Percentiles rank a stretch among this genome's conserved stretches.
Evolutionary conservation across 35 echinoderm and acorn worm species (phyloP).

Genomic region (Anneissia japonica): DNA sequence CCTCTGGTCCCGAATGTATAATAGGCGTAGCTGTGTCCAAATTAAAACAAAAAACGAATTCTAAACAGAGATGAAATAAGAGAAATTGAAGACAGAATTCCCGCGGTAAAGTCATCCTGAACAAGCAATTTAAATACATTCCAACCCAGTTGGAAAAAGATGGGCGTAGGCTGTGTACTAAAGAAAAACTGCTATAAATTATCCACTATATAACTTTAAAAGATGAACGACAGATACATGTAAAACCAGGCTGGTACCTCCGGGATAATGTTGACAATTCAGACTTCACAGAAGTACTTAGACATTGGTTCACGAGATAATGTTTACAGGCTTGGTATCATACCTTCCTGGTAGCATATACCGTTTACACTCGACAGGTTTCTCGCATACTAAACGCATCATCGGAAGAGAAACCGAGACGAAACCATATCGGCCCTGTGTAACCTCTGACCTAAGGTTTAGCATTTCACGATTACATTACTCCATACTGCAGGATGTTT

Average conservation of each 20-base stretch:
- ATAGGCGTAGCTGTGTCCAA: background rate
- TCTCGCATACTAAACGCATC: background rate
- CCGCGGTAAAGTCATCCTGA: background rate
- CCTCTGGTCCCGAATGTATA: background rate
- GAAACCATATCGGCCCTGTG: background rate
- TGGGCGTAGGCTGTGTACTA: background rate
- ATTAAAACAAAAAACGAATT: background rate
- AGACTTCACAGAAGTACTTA: too few relatives aligned
- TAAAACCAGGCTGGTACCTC: background rate
- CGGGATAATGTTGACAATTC: too few relatives aligned
- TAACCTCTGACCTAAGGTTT: background rate
- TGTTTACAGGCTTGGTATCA: too few relatives aligned
- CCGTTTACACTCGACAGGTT: background rate
- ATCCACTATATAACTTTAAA: background rate
- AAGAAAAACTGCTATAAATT: too few relatives aligned
- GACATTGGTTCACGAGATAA: too few relatives aligned
- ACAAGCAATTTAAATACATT: too few relatives aligned
- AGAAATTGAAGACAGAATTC: background rate
- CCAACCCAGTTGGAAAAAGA: background rate
- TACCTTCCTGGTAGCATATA: background rate
- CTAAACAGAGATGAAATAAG: background rate
- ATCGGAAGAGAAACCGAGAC: background rate
- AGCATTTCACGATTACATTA: too few relatives aligned
- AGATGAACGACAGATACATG: background rate
- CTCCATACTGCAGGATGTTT: too few relatives aligned